phyloP scores from a whole-genome alignment of 2,888 invertebrate genomes.

The Pecten maximus region DNA sequence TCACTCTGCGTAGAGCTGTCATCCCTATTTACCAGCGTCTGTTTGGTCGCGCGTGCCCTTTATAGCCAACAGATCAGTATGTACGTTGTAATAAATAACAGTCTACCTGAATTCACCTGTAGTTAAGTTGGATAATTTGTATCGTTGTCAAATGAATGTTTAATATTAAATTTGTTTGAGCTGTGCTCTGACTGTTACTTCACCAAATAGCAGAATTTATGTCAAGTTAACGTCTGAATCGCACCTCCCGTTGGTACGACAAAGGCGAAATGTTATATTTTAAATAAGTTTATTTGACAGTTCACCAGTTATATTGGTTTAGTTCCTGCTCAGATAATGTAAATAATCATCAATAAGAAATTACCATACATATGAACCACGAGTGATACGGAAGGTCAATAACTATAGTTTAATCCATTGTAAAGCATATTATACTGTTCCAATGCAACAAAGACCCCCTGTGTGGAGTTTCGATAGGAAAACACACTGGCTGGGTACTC shows the following conservation, averaged over 20 bases:
- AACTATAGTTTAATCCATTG: slow-evolving; percentile 12
- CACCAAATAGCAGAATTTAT: background rate
- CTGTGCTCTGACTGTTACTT: background rate
- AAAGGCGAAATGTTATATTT: background rate
- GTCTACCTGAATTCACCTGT: background rate
- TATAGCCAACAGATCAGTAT: background rate
- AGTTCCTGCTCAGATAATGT: background rate
- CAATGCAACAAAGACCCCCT: background rate
- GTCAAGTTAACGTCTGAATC: background rate
- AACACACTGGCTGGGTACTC: background rate
- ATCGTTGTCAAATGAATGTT: background rate
- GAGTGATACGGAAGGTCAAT: slow-evolving; percentile 1
- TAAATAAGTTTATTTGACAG: background rate
- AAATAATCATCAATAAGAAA: background rate
- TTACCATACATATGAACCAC: slow-evolving; percentile 19
- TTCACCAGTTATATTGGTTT: background rate
- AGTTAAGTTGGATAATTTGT: background rate
- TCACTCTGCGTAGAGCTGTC: slow-evolving; percentile 1
- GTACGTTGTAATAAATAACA: background rate
- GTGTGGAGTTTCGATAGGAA: background rate
- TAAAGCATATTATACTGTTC: background rate
- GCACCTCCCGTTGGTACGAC: background rate
- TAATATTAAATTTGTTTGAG: background rate
- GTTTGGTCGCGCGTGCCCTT: background rate
- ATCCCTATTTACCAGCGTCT: background rate